phyloP scores from a whole-genome alignment of 2,797 vertebrate genomes.

The Strix occidentalis region DNA sequence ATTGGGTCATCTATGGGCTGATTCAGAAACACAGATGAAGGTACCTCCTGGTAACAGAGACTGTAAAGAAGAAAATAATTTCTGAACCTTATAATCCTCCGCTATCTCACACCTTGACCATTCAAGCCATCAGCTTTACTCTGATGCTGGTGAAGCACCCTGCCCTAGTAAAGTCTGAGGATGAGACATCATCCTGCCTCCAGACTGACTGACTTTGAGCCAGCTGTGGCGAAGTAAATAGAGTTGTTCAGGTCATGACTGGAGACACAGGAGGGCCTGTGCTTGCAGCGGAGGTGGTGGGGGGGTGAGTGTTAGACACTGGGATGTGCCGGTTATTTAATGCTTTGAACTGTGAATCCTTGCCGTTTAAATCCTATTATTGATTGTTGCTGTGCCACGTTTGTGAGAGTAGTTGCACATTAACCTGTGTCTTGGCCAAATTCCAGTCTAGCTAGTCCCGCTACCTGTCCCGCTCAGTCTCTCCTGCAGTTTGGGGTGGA shows the following conservation, averaged over 20 bases:
- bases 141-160: background rate
- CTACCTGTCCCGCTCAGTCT: background rate
- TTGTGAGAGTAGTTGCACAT: background rate
- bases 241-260: background rate
- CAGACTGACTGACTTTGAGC: background rate
- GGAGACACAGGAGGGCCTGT: background rate
- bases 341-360: background rate
- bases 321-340: background rate
- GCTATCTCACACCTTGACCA: background rate
- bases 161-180: background rate
- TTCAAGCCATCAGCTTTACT: background rate
- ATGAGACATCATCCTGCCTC: background rate
- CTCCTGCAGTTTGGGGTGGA: background rate
- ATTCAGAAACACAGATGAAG: slow-evolving; percentile 21
- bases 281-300: background rate
- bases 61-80: slow-evolving; percentile 1
- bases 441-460: background rate
- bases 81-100: slow-evolving; percentile 19
- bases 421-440: background rate
- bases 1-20: background rate
- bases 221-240: background rate
- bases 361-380: slow-evolving; percentile 9
- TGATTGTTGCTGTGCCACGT: rapidly evolving
- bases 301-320: background rate
- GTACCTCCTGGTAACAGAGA: background rate